These are phyloP conservation scores for Xiphophorus couchianus DNA, from an alignment of 2,113 vertebrate genomes.

Conservation along the genomic window DNA sequence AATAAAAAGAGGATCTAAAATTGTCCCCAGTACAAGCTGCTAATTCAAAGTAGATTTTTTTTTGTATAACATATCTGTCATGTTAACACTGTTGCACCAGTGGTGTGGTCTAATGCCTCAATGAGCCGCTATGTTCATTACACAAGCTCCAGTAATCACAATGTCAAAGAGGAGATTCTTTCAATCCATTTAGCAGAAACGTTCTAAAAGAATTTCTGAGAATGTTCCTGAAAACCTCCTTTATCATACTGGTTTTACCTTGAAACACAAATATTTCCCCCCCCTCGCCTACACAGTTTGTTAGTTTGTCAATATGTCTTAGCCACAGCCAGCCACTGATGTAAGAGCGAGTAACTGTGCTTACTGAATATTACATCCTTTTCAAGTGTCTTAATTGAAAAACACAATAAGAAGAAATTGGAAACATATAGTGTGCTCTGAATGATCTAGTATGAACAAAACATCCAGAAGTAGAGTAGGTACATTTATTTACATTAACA, in stretches of 20 bases:
- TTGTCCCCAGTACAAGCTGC: too few relatives aligned
- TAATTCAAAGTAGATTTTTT: too few relatives aligned
- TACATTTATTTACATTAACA: too few relatives aligned
- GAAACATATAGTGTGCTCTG: not conserved
- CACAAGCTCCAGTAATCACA: too few relatives aligned
- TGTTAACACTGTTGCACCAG: too few relatives aligned
- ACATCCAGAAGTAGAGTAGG: not conserved
- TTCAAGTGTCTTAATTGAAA: not conserved
- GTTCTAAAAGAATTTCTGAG: too few relatives aligned
- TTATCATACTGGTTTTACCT: not conserved
- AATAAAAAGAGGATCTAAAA: too few relatives aligned
- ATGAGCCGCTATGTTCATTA: too few relatives aligned
- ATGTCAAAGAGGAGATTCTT: too few relatives aligned
- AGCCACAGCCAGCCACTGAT: not conserved
- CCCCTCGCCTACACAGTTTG: not conserved
- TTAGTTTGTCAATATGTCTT: not conserved
- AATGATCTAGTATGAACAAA: not conserved
- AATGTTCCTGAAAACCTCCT: not conserved
- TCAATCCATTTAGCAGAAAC: too few relatives aligned
- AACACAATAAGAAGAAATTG: not conserved
- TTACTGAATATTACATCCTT: not conserved
- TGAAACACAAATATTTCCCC: not conserved
- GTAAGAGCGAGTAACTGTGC: not conserved
- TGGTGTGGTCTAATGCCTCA: too few relatives aligned
- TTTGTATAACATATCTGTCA: too few relatives aligned